Conservation (phyloP, 92 coral and sea anemone genomes). For the Anthopleura xanthogrammica region DNA sequence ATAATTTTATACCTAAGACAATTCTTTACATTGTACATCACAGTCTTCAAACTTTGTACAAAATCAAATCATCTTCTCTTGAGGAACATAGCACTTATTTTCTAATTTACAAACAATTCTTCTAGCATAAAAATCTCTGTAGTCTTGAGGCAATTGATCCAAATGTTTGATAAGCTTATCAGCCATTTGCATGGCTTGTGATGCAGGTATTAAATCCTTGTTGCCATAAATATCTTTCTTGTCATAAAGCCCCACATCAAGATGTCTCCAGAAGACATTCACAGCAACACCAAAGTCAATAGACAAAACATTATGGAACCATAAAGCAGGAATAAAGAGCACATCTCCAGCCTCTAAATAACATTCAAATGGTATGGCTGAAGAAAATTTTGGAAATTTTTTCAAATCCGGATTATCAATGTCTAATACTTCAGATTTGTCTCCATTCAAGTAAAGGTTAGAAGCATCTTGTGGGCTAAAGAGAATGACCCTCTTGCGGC, state of each 20-base stretch:
- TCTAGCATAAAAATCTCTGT: conserved; percentile 80
- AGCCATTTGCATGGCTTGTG: conserved; percentile 81
- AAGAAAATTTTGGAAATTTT: conserved; percentile 57
- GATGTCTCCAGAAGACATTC: conserved; percentile 85
- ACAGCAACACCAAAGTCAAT: conserved; percentile 82
- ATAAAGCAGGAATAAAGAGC: conserved; percentile 76
- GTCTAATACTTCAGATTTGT: conserved; percentile 76
- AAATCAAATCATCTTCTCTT: background rate
- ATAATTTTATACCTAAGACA: conserved; percentile 3
- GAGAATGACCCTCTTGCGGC: conserved; percentile 75
- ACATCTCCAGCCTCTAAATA: conserved; percentile 77
- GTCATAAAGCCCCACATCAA: conserved; percentile 57
- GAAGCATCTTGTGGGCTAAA: conserved; percentile 78
- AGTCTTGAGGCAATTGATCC: conserved; percentile 70
- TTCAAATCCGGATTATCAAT: conserved; percentile 70
- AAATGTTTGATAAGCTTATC: conserved; percentile 70
- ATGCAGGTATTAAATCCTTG: conserved; percentile 78
- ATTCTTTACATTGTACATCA: background rate
- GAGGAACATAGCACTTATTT: conserved; percentile 47
- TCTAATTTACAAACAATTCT: conserved; percentile 71
- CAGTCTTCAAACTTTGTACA: background rate
- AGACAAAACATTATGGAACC: conserved; percentile 84
- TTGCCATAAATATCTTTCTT: conserved; percentile 78
- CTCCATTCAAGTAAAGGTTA: conserved; percentile 77
- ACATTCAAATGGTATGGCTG: conserved; percentile 58